Conservation (phyloP, 1,140 invertebrate genomes). For the Chlorops oryzae region DNA sequence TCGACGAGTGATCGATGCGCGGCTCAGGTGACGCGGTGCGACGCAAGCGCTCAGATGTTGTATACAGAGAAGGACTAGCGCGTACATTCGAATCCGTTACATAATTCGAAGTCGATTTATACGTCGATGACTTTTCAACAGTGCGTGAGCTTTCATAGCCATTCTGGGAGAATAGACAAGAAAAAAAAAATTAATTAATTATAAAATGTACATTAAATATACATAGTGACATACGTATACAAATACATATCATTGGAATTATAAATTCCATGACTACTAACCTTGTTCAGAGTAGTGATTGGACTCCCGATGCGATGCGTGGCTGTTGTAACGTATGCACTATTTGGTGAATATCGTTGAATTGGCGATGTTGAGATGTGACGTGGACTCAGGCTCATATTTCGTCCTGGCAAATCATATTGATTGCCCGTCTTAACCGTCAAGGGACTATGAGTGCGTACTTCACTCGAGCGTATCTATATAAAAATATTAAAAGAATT, state of each 20-base stretch:
- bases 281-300: conserved; percentile 37
- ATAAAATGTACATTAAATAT: neutral
- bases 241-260: neutral
- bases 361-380: conserved; percentile 41
- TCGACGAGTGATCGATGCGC: conserved; percentile 61
- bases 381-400: conserved; percentile 35
- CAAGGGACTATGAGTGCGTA: conserved; percentile 40
- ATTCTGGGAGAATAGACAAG: conserved; percentile 19
- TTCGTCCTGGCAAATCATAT: conserved; percentile 35
- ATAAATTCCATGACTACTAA: conserved; percentile 4
- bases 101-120: conserved; percentile 44
- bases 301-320: conserved; percentile 44
- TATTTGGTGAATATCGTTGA: conserved; percentile 40
- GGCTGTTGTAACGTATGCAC: conserved; percentile 39
- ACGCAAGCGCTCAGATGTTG: conserved; percentile 33
- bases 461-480: conserved; percentile 43
- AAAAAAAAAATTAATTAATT: neutral
- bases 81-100: conserved; percentile 36
- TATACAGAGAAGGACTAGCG: conserved; percentile 37
- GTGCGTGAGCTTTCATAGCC: conserved; percentile 36
- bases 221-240: neutral
- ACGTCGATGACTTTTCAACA: conserved; percentile 44
- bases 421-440: conserved; percentile 43
- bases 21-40: conserved; percentile 49
- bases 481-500: conserved; percentile 7